Evolutionary conservation across 2,888 invertebrate genomes (phyloP).

Genomic region (Eulithis prunata): DNA sequence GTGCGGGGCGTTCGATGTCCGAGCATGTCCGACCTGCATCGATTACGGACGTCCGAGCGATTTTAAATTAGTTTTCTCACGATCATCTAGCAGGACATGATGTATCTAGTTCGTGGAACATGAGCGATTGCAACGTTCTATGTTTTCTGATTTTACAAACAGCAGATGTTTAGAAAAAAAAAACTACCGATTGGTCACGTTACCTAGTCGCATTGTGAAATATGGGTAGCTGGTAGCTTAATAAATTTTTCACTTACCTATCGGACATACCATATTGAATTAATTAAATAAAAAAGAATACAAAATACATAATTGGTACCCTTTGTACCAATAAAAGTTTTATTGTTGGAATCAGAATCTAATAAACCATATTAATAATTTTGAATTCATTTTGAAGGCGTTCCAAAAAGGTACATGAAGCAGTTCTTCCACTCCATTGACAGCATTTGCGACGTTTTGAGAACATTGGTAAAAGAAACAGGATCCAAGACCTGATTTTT

Average conservation of each 20-base stretch:
- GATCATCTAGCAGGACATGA: slow-evolving; percentile 35
- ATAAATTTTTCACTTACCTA: slow-evolving; percentile 1
- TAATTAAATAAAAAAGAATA: too few species aligned
- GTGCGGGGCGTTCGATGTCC: slow-evolving; percentile 37
- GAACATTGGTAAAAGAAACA: slow-evolving; percentile 33
- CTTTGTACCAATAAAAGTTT: too few species aligned
- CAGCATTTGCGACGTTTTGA: slow-evolving; percentile 29
- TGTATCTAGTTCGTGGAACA: slow-evolving; percentile 26
- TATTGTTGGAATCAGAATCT: too few species aligned
- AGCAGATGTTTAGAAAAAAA: slow-evolving; percentile 4
- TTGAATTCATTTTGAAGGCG: slow-evolving; percentile 21
- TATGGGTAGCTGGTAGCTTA: slow-evolving; percentile 15
- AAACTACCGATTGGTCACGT: slow-evolving; percentile 13
- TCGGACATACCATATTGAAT: too few species aligned
- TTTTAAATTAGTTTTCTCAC: slow-evolving; percentile 45
- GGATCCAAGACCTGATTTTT: slow-evolving; percentile 37
- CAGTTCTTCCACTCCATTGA: slow-evolving; percentile 24
- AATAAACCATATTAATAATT: slow-evolving; percentile 8
- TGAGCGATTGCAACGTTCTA: slow-evolving; percentile 6
- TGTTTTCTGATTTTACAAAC: not conserved
- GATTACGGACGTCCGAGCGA: slow-evolving; percentile 42
- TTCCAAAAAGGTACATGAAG: slow-evolving; percentile 16
- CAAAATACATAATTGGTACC: too few species aligned
- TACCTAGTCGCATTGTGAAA: slow-evolving; percentile 20
- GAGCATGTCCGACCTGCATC: slow-evolving; percentile 23